Percentiles rank a stretch among this genome's conserved stretches.
Conservation (phyloP, 2,797 vertebrate genomes). For the Lepus townsendii region DNA sequence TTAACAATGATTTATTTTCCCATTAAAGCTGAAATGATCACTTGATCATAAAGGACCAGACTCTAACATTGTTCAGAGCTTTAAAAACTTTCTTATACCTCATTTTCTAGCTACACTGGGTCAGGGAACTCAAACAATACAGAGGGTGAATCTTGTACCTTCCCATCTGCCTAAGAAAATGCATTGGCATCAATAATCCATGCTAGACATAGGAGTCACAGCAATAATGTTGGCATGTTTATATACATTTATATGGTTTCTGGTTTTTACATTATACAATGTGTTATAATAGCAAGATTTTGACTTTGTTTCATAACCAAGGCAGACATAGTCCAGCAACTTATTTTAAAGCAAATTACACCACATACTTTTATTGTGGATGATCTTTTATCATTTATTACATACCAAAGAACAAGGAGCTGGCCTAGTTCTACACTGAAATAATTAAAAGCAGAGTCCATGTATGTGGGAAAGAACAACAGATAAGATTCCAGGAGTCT, state of each 20-base stretch:
- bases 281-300: background rate
- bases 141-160: constrained; percentile 70
- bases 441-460: constrained; percentile 18
- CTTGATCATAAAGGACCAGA: constrained; percentile 85
- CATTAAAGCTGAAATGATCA: constrained; percentile 87
- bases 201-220: constrained; percentile 4
- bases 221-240: constrained; percentile 8
- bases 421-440: background rate
- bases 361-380: background rate
- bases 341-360: constrained; percentile 47
- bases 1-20: constrained; percentile 90
- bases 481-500: background rate
- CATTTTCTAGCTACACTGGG: constrained; percentile 85
- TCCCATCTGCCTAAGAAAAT: constrained; percentile 63
- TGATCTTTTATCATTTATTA: constrained; percentile 36
- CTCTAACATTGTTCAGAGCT: constrained; percentile 84
- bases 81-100: constrained; percentile 84
- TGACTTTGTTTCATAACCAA: background rate
- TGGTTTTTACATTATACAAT: background rate
- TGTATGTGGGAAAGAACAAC: background rate
- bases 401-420: background rate
- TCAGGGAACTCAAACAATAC: constrained; percentile 75
- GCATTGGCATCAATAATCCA: constrained; percentile 25
- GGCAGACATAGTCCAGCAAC: background rate
- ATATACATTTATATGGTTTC: background rate